Conservation (phyloP, 2,888 invertebrate species). For the Calameuta pallipes region DNA sequence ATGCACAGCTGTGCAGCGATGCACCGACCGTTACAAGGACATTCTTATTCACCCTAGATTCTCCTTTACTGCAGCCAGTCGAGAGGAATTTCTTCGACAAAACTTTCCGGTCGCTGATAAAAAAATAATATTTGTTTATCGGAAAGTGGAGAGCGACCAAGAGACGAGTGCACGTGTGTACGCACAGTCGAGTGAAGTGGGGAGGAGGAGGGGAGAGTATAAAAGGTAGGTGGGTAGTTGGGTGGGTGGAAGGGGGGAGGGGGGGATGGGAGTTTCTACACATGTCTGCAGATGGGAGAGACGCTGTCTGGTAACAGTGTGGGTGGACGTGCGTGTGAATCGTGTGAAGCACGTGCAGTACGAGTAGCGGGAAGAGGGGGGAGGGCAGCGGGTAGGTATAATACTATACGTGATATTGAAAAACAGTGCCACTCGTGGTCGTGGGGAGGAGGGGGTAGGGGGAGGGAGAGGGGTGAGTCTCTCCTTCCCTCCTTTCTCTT, state of each 20-base stretch:
- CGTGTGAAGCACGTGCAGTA: not conserved
- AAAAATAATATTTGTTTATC: not conserved
- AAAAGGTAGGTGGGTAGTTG: not conserved
- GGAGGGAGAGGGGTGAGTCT: no score
- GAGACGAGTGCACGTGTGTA: not conserved
- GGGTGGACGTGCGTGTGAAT: not conserved
- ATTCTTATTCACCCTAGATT: not conserved
- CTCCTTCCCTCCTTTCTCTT: not conserved
- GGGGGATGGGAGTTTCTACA: not conserved
- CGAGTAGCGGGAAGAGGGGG: conserved; percentile 5
- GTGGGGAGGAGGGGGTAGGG: not conserved
- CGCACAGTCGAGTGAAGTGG: not conserved
- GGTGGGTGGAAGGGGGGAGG: not conserved
- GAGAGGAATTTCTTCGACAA: not conserved
- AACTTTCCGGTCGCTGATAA: not conserved
- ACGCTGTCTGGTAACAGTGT: not conserved
- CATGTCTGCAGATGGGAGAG: not conserved
- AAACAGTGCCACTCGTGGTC: conserved; percentile 43
- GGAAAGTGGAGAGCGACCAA: not conserved
- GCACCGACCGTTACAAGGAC: not conserved
- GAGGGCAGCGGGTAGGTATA: conserved; percentile 1
- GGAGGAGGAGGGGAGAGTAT: not conserved
- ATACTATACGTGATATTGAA: conserved; percentile 33
- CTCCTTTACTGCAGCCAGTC: not conserved
- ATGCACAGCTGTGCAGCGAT: not conserved